Evolutionary conservation across 2,888 invertebrate genomes (phyloP), one percentile per base, ranked within the genome.

Genomic region (Melikaiella ostensackeni): DNA sequence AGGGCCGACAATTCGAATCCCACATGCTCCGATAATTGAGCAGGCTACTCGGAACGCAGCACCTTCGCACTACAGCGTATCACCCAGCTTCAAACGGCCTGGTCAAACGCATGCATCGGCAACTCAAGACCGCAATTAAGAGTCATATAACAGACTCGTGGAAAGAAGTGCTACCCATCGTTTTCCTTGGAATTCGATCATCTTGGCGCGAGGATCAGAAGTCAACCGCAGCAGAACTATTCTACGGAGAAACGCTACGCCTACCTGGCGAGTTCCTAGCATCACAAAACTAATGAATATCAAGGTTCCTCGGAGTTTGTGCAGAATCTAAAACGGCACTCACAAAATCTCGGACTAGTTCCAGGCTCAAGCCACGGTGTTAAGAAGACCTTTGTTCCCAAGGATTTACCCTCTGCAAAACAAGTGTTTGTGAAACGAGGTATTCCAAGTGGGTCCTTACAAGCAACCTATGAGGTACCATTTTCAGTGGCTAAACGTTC

Each of bases 1-100:
- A 84, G 64, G 86, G 86, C 0, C 75, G 84, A 0, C 86, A 86
- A 70, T 87, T 87, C 70, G 84, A 87, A 63, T 85, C 83, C 9
- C 35, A 74, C 2, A 78, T 85, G n/a, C 86, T 86, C 78, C 76
- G 78, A 19, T 63, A 79, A 27, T 55, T 82, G 0, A 76, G 55
- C n/a, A 38, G 21, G 2, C 62, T 82, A 38, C 62, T 73, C 27
- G 82, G 82, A n/a, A 63, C 79, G 27, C 78, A 27, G 2, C 79
- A 79, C 24, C 19, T 76, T 0, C 42, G 74, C 4, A 83, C 82
- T 1, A 81, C 82, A 6, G 76, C 82, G 1, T 83, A 82, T n/a
- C 82, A 81, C 57, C 82, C 83, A 13, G 66, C 73, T 42, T 77
- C 78, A 0, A 83, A 82, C 50, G 80, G 82, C 13, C 75, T 82